Evolutionary conservation across 2,888 invertebrate species (phyloP).

Genomic region (Polyommatus icarus): DNA sequence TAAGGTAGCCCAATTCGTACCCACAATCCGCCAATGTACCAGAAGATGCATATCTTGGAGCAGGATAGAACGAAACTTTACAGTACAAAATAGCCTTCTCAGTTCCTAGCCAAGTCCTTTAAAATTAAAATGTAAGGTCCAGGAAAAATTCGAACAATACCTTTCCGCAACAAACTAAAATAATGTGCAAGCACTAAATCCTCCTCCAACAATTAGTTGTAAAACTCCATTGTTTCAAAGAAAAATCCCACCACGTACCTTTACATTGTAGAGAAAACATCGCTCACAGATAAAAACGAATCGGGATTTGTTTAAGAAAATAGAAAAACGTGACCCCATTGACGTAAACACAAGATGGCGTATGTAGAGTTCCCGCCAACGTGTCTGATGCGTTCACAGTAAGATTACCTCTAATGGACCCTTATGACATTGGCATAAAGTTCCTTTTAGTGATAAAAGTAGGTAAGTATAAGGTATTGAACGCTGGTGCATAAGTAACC

Average conservation of each 20-base stretch:
- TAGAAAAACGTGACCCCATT: slow-evolving; percentile 67
- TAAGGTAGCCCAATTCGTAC: too few relatives aligned
- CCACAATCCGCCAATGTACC: too few relatives aligned
- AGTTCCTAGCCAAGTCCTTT: background rate
- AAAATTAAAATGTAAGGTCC: slow-evolving; percentile 11
- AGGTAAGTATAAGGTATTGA: background rate
- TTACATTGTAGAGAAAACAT: slow-evolving; percentile 39
- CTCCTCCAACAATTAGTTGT: slow-evolving; percentile 29
- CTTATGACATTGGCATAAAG: background rate
- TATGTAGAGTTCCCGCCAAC: slow-evolving; percentile 59
- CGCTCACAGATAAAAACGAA: slow-evolving; percentile 39
- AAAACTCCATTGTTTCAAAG: slow-evolving; percentile 24
- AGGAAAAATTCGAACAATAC: slow-evolving; percentile 25
- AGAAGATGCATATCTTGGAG: background rate
- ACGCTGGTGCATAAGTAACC: background rate
- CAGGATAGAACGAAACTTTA: background rate
- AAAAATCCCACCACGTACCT: slow-evolving; percentile 32
- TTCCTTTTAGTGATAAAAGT: background rate
- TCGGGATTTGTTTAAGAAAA: slow-evolving; percentile 62
- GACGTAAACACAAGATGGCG: slow-evolving; percentile 64
- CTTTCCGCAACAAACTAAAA: slow-evolving; percentile 30
- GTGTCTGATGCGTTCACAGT: slow-evolving; percentile 46
- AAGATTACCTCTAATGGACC: background rate
- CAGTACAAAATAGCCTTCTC: background rate
- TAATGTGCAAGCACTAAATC: slow-evolving; percentile 27